Base-by-base conservation (phyloP, 2,797 vertebrate genomes). In the Enteromius argenteus region DNA sequence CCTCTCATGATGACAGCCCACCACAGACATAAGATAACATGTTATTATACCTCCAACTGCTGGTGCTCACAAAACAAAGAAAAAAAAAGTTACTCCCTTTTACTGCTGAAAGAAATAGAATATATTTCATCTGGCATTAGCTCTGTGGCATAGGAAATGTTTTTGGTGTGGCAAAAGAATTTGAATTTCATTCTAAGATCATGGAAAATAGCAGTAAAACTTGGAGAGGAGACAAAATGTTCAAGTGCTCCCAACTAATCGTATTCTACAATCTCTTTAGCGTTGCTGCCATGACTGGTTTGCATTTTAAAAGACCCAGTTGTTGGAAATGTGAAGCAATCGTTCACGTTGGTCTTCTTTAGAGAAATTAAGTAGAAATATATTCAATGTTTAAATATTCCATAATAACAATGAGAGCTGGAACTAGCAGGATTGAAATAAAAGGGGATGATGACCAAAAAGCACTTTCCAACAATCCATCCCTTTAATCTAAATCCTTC, bases 131-230 rank as follows among this genome's bases (percentile, higher is more conserved):
- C 85, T 87, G 84, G 86, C 86, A 85, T 90, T 82, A 89, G 90
- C 86, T 92, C 88, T 86, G 89, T 89, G 88, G 87, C 74, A 69
- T 75, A 76, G 87, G 88, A 91, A 93, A 92, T 89, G 92, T 92
- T 90, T 90, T 89, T 89, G 88, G 87, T 67, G 84, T 86, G 89
- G 88, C 88, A 89, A 83, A 91, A 90, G 87, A 92, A 94, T 89
- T 90, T 87, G n/a, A 90, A 88, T 79, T 89, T 91, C 84, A 86
- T 91, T 91, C 86, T 84, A 79, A 84, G 90, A 90, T 87, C 81
- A 84, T 89, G 93, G 93, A 94, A 93, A 94, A 93, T 91, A 91
- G 89, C 85, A 86, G 90, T 92, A 90, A 77, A 93, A 81, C 62
- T 88, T 92, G 92, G 91, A 90, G 3, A 23, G 67, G 85, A 85